phyloP scores from a whole-genome alignment of 2,113 vertebrate genomes.

The Malurus cyaneus region DNA sequence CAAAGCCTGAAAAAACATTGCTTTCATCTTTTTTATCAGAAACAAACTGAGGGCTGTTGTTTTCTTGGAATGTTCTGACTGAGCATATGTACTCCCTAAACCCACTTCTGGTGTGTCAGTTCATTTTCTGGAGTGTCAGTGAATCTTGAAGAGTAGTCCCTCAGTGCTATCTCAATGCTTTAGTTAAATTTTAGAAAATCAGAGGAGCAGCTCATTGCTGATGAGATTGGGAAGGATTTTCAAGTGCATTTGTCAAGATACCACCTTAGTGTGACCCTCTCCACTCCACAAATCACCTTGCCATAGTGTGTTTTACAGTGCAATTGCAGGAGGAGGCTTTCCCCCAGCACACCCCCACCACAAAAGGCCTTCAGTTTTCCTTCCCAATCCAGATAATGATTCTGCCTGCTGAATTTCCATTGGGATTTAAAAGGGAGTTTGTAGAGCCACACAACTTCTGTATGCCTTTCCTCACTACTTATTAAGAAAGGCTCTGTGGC shows the following conservation, averaged over 20 bases:
- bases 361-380: background rate
- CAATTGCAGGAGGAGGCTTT: background rate
- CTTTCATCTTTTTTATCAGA: background rate
- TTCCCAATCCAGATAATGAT: background rate
- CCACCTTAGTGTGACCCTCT: background rate
- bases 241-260: background rate
- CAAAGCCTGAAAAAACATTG: background rate
- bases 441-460: background rate
- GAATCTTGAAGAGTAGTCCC: background rate
- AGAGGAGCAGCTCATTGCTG: background rate
- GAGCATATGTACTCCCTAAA: background rate
- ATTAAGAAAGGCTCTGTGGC: background rate
- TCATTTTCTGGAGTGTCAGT: background rate
- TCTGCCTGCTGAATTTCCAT: background rate
- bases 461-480: background rate
- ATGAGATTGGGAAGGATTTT: background rate
- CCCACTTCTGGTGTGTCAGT: background rate
- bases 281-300: background rate
- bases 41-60: background rate
- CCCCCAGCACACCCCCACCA: background rate
- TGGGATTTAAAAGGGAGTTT: background rate
- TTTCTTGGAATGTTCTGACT: background rate
- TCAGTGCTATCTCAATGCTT: background rate
- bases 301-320: background rate
- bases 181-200: background rate